These are phyloP conservation scores for Grallaria varia DNA, from an alignment of 2,113 vertebrate genomes.

Conservation along the genomic window DNA sequence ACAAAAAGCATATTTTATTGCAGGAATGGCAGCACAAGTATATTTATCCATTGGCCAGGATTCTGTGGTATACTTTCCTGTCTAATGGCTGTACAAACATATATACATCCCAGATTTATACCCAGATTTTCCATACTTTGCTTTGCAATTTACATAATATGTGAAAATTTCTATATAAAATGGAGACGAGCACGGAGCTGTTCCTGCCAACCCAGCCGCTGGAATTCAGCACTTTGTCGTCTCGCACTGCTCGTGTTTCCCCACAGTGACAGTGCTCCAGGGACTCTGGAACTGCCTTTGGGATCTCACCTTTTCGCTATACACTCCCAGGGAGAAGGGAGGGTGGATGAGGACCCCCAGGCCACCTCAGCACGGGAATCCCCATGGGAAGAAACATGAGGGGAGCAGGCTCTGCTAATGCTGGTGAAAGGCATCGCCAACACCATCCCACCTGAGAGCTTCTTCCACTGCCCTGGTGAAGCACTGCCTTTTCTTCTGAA, in stretches of 20 bases:
- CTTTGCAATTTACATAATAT: conserved; percentile 37
- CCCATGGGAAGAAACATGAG: neutral
- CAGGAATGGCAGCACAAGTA: neutral
- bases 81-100: conserved; percentile 16
- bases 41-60: neutral
- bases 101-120: conserved; percentile 6
- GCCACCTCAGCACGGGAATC: neutral
- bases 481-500: neutral
- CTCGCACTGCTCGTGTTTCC: neutral
- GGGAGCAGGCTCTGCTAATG: neutral
- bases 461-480: neutral
- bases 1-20: neutral
- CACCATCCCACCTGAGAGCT: neutral
- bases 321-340: neutral
- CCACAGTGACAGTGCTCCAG: neutral
- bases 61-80: neutral
- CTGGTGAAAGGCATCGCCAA: neutral
- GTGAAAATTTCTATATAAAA: neutral
- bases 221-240: neutral
- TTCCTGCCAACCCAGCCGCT: neutral
- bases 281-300: neutral
- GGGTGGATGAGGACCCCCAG: neutral
- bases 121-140: conserved; percentile 14
- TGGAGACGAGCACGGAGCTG: neutral
- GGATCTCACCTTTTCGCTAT: neutral